Base-by-base conservation (phyloP, 2,888 invertebrate genomes). In the Gymnoscelis rufifasciata region DNA sequence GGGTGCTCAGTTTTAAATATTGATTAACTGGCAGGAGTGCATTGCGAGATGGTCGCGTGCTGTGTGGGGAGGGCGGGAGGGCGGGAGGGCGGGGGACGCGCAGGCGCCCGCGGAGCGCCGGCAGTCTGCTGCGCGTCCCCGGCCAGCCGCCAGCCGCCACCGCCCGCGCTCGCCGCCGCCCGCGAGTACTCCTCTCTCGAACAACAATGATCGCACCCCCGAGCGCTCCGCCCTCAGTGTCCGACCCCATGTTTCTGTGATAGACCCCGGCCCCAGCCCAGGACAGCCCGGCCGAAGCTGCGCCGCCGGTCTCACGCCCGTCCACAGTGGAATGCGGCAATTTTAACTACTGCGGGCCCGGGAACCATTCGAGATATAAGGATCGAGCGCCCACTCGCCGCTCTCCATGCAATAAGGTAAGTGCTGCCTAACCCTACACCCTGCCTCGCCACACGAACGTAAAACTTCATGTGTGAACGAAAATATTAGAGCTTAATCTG, bases 331-430 rank as follows among this genome's bases (percentile, higher is more conserved):
- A 88, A 88, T 88, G 87, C 87, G 83, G 87, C 79, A 86, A 86
- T 84, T 86, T 87, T 86, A 86, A 84, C 86, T 83, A 84, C 84
- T 84, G 84, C 86, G 78, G 84, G 79, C 78, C 71, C 78, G 74
- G 79, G 75, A 80, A 77, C 78, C 76, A 76, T 78, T 79, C 73
- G 73, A 69, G 74, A 76, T 74, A 58, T 75, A 79, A 78, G 80
- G 77, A 78, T 78, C 75, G 69, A 72, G 71, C 69, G 68, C 66
- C 66, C 71, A 66, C 72, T 65, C 62, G 65, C 59, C 19, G 5
- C 19, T 19, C 19, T 19, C 19, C 62, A 59, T 59, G 61, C 64
- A 66, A 68, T 70, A 78, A 83, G 83, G 83, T 83, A 64, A 74
- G 81, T 66, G 52, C 15, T 43, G 11, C 14, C 15, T n/a, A 7